Evolutionary conservation across 2,113 vertebrate genomes (phyloP).

Genomic region (Crocuta crocuta): DNA sequence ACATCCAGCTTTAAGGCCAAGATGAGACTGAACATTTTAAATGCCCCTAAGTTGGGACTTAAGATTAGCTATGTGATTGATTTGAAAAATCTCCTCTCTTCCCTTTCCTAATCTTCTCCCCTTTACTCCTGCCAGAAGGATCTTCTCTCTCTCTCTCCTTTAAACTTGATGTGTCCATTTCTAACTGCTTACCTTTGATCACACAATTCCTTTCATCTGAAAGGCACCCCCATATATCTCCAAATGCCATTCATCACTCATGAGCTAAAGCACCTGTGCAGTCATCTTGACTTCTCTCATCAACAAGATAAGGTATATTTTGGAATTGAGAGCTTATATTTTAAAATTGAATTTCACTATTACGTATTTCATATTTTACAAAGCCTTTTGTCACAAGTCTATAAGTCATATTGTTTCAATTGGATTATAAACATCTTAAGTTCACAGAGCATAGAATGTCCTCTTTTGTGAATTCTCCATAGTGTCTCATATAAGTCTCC

Average conservation of each 20-base stretch:
- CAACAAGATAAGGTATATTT: conserved; percentile 46
- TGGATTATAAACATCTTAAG: not conserved
- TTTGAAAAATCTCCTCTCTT: conserved; percentile 15
- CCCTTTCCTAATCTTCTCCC: not conserved
- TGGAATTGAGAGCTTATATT: conserved; percentile 29
- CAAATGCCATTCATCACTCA: conserved; percentile 42
- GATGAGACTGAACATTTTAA: not conserved
- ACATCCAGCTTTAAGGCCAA: not conserved
- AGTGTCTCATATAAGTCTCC: not conserved
- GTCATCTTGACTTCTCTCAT: not conserved
- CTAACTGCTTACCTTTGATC: conserved; percentile 29
- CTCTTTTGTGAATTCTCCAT: not conserved
- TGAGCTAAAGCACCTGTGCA: conserved; percentile 15
- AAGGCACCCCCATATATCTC: not conserved
- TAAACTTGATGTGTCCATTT: not conserved
- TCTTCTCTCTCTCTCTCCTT: not conserved
- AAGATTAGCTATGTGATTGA: conserved; percentile 5
- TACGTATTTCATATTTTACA: conserved; percentile 5
- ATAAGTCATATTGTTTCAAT: not conserved
- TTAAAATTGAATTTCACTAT: conserved; percentile 23
- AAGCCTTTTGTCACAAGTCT: conserved; percentile 9
- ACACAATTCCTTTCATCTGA: not conserved
- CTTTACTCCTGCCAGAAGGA: not conserved
- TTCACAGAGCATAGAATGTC: not conserved
- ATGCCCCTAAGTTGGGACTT: not conserved